Base-by-base conservation (phyloP, 1,140 invertebrate genomes). In the Pogonomyrmex barbatus region DNA sequence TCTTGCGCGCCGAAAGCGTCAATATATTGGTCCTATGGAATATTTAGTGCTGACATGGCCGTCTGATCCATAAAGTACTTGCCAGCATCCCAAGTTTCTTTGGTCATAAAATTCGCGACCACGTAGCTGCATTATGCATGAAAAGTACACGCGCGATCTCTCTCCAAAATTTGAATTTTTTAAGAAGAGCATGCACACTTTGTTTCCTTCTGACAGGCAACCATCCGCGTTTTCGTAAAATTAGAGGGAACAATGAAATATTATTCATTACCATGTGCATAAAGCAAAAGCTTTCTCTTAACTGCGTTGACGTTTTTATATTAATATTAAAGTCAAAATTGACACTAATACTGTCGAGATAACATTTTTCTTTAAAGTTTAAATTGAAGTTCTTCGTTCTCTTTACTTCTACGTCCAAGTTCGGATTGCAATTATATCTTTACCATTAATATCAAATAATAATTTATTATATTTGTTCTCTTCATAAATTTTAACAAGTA, bases 101-200 rank as follows among this genome's bases (percentile, higher is more conserved):
- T 30, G 10, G 4, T 10, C 36, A 70, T 81, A 81, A 81, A 81
- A 81, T n/a, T 81, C n/a, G n/a, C 17, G 77, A 68, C 24, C 60
- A 30, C 4, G 39, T n/a, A 33, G 5, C 14, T 12, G n/a, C 36
- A 42, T 79, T 68, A 54, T 68, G 12, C 17, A 39, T 52, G n/a
- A 17, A 1, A 9, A 67, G 33, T 52, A 45, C 4, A 39, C 33
- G n/a, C 9, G 36, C 47, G 52, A 68, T 42, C 36, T 54, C 14
- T 42, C 24, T 17, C 12, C 10, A 2, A 67, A 52, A 17, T 42
- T 54, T 81, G 3, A 36, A 70, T 42, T 54, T 68, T 81, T 39
- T 65, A 47, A 17, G 2, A 5, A 30, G 10, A 36, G 30, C 24
- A 36, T 36, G 14, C 10, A 36, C 17, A 36, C 10, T 65, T 65